Percentiles rank a stretch among this genome's conserved stretches.
phyloP scores from a whole-genome alignment of 2,888 invertebrate genomes.

The Campoplex capitator region DNA sequence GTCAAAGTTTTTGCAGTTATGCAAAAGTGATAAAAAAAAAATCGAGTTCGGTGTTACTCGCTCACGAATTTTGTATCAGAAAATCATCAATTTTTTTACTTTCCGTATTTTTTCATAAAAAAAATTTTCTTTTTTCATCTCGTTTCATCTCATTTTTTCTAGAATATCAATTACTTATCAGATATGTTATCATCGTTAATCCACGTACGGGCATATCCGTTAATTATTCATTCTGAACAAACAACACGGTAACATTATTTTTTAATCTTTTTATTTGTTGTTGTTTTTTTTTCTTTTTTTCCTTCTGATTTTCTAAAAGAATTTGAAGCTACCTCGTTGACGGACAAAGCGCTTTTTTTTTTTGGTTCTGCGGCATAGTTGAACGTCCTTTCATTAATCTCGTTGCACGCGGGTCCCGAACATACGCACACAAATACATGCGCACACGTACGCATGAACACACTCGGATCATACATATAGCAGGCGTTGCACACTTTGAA shows the following conservation, averaged over 20 bases:
- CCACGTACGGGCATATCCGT: conserved; percentile 22
- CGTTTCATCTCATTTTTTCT: not conserved
- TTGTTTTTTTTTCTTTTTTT: not conserved
- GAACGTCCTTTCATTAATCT: conserved; percentile 73
- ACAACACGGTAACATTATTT: conserved; percentile 43
- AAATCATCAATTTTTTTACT: too few relatives aligned
- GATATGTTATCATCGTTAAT: conserved; percentile 10
- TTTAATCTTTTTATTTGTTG: conserved; percentile 11
- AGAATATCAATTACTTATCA: conserved; percentile 22
- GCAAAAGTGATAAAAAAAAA: too few relatives aligned
- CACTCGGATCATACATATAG: not conserved
- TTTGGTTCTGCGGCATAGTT: conserved; percentile 45
- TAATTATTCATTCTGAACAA: conserved; percentile 42
- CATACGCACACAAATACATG: not conserved
- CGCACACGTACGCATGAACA: not conserved
- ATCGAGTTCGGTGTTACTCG: too few relatives aligned
- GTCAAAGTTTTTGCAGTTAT: not conserved
- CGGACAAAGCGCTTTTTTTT: conserved; percentile 61
- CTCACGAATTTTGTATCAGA: too few relatives aligned
- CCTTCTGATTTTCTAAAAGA: conserved; percentile 21
- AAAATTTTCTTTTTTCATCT: not conserved
- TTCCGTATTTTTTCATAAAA: too few relatives aligned
- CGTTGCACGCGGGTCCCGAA: conserved; percentile 41
- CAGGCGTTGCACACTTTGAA: conserved; percentile 15
- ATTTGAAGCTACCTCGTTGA: conserved; percentile 45